phyloP scores from a whole-genome alignment of 2,888 invertebrate species.

The Prosopocoilus inquinatus region DNA sequence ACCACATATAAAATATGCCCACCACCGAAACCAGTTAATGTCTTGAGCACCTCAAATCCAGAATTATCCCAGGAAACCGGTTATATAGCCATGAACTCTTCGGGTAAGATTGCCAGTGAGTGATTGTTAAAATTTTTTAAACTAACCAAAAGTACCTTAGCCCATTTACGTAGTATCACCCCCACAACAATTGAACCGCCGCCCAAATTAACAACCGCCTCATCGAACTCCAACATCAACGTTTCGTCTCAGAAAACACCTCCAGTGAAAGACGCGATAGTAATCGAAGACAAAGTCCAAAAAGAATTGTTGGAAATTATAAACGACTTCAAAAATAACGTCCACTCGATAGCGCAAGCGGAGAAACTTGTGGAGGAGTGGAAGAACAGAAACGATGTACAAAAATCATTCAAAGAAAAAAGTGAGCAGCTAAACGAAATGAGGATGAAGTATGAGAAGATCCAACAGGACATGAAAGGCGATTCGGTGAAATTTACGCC shows the following conservation, averaged over 20 bases:
- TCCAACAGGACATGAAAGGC: conserved; percentile 74
- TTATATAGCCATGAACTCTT: conserved; percentile 8
- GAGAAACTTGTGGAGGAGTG: conserved; percentile 83
- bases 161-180: no score
- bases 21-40: conserved; percentile 42
- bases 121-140: not conserved
- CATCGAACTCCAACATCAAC: conserved; percentile 16
- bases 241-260: conserved; percentile 11
- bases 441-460: conserved; percentile 78
- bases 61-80: conserved; percentile 15
- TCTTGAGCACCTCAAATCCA: conserved; percentile 12
- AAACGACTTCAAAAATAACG: conserved; percentile 86
- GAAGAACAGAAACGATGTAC: conserved; percentile 84
- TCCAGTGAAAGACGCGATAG: conserved; percentile 40
- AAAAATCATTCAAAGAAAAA: conserved; percentile 81
- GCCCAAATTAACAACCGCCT: conserved; percentile 7
- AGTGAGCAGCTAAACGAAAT: conserved; percentile 78
- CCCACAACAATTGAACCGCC: not conserved
- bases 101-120: conserved; percentile 4
- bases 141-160: no score
- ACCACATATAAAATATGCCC: conserved; percentile 47
- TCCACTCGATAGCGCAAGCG: conserved; percentile 80
- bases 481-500: conserved; percentile 76
- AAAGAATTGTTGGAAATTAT: conserved; percentile 84
- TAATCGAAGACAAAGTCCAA: conserved; percentile 56